These are phyloP conservation scores for Hofmannophila pseudospretella DNA, from an alignment of 2,888 invertebrate genomes.

Conservation along the genomic window DNA sequence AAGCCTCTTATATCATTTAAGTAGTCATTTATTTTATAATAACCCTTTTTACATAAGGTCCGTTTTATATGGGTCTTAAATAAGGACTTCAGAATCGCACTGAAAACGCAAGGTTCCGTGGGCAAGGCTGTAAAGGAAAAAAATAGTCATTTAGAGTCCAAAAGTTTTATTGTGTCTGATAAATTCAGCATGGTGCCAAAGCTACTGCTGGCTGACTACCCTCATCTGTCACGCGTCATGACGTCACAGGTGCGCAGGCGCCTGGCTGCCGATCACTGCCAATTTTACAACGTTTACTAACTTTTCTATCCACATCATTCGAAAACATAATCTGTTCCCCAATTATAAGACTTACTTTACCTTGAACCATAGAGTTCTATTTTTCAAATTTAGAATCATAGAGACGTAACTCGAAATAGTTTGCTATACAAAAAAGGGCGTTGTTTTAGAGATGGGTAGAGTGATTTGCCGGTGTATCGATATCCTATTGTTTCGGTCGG, in stretches of 20 bases:
- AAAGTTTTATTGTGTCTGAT: not conserved
- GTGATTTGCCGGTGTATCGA: constrained; percentile 8
- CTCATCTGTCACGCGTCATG: constrained; percentile 33
- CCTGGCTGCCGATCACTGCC: constrained; percentile 46
- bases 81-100: too few relatives aligned
- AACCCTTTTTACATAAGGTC: too few relatives aligned
- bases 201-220: not conserved
- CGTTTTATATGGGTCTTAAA: too few relatives aligned
- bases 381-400: constrained; percentile 7
- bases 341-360: not conserved
- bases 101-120: too few relatives aligned
- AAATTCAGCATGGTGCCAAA: not conserved
- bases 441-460: not conserved
- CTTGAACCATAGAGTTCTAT: not conserved
- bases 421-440: constrained; percentile 1
- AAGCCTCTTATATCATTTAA: too few relatives aligned
- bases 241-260: constrained; percentile 58
- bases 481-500: constrained; percentile 61
- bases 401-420: constrained; percentile 21
- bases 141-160: too few relatives aligned
- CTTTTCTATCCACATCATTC: constrained; percentile 32
- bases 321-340: too few relatives aligned
- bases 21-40: too few relatives aligned
- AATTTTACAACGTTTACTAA: constrained; percentile 47
- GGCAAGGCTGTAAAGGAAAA: too few relatives aligned